These are phyloP conservation scores for Amphipyra berbera DNA, from an alignment of 2,888 invertebrate genomes.

Conservation along the genomic window DNA sequence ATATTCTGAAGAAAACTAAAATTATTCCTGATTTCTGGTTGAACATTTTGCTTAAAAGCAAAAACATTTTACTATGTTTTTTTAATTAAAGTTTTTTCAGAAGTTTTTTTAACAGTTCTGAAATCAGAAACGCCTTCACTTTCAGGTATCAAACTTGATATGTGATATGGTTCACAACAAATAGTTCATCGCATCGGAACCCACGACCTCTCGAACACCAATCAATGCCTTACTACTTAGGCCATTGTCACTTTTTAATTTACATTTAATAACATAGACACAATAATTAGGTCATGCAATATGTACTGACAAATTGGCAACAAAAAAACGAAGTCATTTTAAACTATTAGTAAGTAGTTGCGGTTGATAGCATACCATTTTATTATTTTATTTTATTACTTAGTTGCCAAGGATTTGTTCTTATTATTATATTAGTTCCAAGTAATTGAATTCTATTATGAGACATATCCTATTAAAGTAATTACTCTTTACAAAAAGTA, in stretches of 20 bases:
- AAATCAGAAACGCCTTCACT: too few relatives aligned
- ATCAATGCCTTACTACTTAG: conserved; percentile 14
- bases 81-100: too few relatives aligned
- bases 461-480: conserved; percentile 41
- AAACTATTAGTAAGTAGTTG: conserved; percentile 26
- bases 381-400: conserved; percentile 15
- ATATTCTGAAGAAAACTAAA: conserved; percentile 15
- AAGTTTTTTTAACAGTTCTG: too few relatives aligned
- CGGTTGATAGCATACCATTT: conserved; percentile 5
- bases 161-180: too few relatives aligned
- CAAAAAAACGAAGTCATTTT: conserved; percentile 30
- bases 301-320: conserved; percentile 22
- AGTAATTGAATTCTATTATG: conserved; percentile 48
- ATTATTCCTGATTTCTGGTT: too few relatives aligned
- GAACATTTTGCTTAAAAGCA: too few relatives aligned
- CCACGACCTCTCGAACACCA: conserved; percentile 2
- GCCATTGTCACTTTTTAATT: conserved; percentile 35
- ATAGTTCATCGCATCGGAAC: too few relatives aligned
- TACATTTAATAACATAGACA: conserved; percentile 18
- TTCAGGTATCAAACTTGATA: too few relatives aligned
- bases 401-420: conserved; percentile 27
- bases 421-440: conserved; percentile 17
- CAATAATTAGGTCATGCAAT: conserved; percentile 39
- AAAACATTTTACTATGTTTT: too few relatives aligned
- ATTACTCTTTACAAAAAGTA: conserved; percentile 28